phyloP scores from a whole-genome alignment of 2,113 vertebrate genomes.

The Neomonachus schauinslandi region DNA sequence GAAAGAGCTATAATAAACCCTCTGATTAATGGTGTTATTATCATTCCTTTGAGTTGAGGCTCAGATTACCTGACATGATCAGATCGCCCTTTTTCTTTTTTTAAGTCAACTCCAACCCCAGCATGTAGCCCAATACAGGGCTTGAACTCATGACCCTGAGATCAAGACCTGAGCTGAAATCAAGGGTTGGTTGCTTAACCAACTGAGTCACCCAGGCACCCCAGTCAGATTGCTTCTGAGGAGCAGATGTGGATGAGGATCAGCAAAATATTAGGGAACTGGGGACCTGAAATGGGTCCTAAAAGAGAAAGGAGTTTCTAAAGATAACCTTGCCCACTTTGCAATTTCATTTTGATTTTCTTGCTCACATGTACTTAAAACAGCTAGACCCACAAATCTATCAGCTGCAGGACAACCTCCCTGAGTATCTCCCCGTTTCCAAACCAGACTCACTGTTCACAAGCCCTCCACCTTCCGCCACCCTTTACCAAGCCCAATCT shows the following conservation, averaged over 20 bases:
- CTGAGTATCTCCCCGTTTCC: not conserved
- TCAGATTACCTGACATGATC: not conserved
- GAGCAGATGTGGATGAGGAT: not conserved
- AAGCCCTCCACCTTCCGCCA: not conserved
- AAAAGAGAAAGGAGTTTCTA: not conserved
- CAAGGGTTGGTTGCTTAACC: not conserved
- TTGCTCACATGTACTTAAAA: not conserved
- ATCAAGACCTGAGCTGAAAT: not conserved
- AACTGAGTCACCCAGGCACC: not conserved
- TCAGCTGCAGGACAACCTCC: not conserved
- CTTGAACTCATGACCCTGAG: not conserved
- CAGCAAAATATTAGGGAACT: constrained; percentile 8
- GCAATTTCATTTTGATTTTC: constrained; percentile 40
- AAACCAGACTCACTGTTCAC: not conserved
- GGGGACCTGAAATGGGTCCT: not conserved
- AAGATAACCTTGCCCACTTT: not conserved
- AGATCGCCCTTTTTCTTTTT: not conserved
- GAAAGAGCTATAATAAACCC: not conserved
- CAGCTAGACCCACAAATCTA: not conserved
- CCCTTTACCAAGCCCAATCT: not conserved
- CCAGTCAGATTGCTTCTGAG: not conserved
- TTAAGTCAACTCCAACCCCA: not conserved
- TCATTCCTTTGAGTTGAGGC: not conserved
- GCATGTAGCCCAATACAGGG: not conserved
- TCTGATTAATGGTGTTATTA: not conserved